A percentile compares a stretch with the other conserved stretches of the same genome.
These are phyloP conservation scores for Leptinotarsa undecemlineata DNA, from an alignment of 1,140 invertebrate species.

Conservation along the genomic window DNA sequence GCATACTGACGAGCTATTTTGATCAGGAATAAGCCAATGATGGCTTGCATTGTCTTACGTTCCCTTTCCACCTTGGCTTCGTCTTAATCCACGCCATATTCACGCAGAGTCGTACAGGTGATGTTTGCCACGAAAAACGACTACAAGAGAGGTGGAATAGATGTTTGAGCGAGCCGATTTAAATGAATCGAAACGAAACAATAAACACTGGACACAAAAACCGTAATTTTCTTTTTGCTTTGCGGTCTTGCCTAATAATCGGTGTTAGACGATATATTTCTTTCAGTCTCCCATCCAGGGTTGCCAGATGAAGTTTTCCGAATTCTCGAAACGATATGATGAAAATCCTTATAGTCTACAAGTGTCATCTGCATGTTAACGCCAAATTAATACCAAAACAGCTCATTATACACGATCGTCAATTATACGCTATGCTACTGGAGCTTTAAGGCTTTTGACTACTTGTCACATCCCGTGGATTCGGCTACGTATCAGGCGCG, in stretches of 20 bases:
- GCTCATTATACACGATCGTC: too few relatives aligned
- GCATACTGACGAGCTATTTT: slow-evolving; percentile 38
- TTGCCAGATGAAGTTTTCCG: too few relatives aligned
- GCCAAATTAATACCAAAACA: too few relatives aligned
- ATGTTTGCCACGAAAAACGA: not conserved
- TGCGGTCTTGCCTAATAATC: slow-evolving; percentile 1
- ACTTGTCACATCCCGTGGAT: too few relatives aligned
- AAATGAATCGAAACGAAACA: not conserved
- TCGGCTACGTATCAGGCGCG: too few relatives aligned
- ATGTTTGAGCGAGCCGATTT: not conserved
- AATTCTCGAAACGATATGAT: too few relatives aligned
- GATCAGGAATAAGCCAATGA: slow-evolving; percentile 26
- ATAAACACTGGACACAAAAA: not conserved
- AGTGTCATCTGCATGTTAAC: too few relatives aligned
- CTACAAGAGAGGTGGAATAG: not conserved
- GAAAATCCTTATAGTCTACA: too few relatives aligned
- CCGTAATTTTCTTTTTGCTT: slow-evolving; percentile 1
- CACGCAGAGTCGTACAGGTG: slow-evolving; percentile 1
- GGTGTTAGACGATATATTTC: slow-evolving; percentile 5
- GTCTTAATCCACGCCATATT: slow-evolving; percentile 11
- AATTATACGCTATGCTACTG: too few relatives aligned
- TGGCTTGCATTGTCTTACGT: slow-evolving; percentile 29
- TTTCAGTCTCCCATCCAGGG: not conserved
- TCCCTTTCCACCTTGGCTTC: slow-evolving; percentile 19
- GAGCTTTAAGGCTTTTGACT: too few relatives aligned